These are phyloP conservation scores for Mantis religiosa DNA, from an alignment of 2,888 invertebrate species.

Conservation along the genomic window DNA sequence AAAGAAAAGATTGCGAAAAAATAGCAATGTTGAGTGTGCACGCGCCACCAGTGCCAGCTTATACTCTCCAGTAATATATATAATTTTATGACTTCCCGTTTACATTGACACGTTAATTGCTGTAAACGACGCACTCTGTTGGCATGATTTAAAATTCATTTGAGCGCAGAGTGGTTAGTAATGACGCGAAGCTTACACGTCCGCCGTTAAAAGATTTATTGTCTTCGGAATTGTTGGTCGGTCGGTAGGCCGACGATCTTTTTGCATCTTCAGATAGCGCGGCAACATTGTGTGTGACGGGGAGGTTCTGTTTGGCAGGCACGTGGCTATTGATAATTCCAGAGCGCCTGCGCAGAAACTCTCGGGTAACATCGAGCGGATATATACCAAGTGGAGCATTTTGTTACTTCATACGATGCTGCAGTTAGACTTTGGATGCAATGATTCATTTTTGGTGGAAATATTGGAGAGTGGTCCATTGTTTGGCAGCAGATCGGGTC, in stretches of 20 bases:
- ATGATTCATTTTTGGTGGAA: too few species aligned
- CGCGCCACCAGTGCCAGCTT: neutral
- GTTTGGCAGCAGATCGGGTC: too few species aligned
- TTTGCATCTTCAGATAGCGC: neutral
- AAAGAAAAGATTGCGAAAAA: too few species aligned
- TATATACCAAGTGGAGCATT: neutral
- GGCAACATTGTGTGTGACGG: neutral
- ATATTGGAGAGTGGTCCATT: too few species aligned
- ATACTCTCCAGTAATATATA: neutral
- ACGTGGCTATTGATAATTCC: neutral
- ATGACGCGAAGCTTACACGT: neutral
- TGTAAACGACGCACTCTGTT: neutral
- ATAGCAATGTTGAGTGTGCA: neutral
- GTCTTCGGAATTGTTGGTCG: neutral
- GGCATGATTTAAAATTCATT: neutral
- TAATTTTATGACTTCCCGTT: neutral
- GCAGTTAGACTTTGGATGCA: too few species aligned
- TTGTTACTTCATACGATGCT: too few species aligned
- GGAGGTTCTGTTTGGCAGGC: neutral
- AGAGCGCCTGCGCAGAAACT: neutral
- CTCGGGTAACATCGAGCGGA: neutral
- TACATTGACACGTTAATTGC: neutral
- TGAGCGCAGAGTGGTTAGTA: neutral
- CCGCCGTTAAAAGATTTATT: neutral
- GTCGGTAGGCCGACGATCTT: too few species aligned